A percentile compares a stretch with the other conserved stretches of the same genome.
These are phyloP conservation scores for Willowsia nigromaculata DNA, from an alignment of 2,888 invertebrate genomes.

Conservation along the genomic window DNA sequence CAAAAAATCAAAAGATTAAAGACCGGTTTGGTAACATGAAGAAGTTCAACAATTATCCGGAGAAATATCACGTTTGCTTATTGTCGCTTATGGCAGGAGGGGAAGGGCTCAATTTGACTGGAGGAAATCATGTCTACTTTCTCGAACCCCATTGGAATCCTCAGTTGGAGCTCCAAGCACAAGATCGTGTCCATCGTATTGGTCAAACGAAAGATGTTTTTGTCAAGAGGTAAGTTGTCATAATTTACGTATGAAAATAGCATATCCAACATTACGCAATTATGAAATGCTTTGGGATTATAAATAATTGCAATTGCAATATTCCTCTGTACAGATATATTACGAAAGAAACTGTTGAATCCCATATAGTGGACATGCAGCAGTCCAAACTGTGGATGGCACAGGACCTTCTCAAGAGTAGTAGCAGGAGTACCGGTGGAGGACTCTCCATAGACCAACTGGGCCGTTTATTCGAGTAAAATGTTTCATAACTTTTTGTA, in stretches of 20 bases:
- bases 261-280: too few relatives aligned
- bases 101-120: slow-evolving; percentile 95
- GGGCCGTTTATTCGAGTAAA: background rate
- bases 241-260: background rate
- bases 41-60: slow-evolving; percentile 69
- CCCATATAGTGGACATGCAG: slow-evolving; percentile 90
- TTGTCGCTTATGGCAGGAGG: slow-evolving; percentile 96
- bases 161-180: slow-evolving; percentile 95
- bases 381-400: slow-evolving; percentile 89
- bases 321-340: slow-evolving; percentile 85
- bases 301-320: too few relatives aligned
- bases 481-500: too few relatives aligned
- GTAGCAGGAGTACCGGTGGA: slow-evolving; percentile 83
- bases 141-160: slow-evolving; percentile 99
- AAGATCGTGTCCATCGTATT: slow-evolving; percentile 94
- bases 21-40: slow-evolving; percentile 71
- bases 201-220: slow-evolving; percentile 91
- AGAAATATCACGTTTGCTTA: slow-evolving; percentile 83
- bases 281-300: too few relatives aligned
- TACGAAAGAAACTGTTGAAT: slow-evolving; percentile 92
- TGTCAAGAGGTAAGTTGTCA: slow-evolving; percentile 86
- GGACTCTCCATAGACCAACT: slow-evolving; percentile 91
- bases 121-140: slow-evolving; percentile 94
- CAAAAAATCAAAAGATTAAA: slow-evolving; percentile 82
- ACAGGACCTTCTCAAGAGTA: slow-evolving; percentile 86